Evolutionary conservation across 1,140 invertebrate species (phyloP), one percentile per base, ranked within the genome.

Genomic region (Anastrepha obliqua): DNA sequence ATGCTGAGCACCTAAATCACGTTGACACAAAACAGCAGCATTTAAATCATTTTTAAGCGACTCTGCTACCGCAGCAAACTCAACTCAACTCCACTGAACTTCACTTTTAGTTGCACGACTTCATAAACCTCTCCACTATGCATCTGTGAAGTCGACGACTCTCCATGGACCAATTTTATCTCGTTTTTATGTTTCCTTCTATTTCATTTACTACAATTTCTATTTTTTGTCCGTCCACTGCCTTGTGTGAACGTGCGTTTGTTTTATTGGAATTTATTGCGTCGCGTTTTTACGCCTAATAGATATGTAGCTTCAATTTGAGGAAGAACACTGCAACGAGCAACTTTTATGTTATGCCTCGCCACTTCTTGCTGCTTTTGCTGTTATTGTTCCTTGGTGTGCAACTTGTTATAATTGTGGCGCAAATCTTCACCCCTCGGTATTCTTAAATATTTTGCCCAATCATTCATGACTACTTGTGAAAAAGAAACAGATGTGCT

Each of bases 21-120:
- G 70, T 74, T 74, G 70, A 74, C 70, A 74, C 70, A 74, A 74
- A 74, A 74, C 70, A 74, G 70, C 70, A 74, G 70, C 70, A 74
- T 74, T 74, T 74, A 74, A 74, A 74, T 74, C 70, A 74, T 74
- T 74, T 74, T 74, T 74, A 74, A 74, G 44, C 44, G 70, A 74
- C 70, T 74, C 42, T 47, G 47, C 70, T 74, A n/a, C 70, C 29
- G 70, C 70, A 74, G 6, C 70, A 47, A 29, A 17, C 70, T 6
- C 44, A 11, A 74, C 44, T 74, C 17, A 44, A 74, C 70, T 74
- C 20, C 11, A 70, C 65, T 29, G 20, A 70, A 70, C n/a, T 44
- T 74, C 70, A 74, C 44, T 47, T 74, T 74, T 70, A 70, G 65
- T 70, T 39, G 65, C 4, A 70, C 42, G 65, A 70, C 39, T 70